Percentiles rank a stretch among this genome's conserved stretches.
Conservation (phyloP, 2,113 vertebrate species). For the Vulpes ferrilata region DNA sequence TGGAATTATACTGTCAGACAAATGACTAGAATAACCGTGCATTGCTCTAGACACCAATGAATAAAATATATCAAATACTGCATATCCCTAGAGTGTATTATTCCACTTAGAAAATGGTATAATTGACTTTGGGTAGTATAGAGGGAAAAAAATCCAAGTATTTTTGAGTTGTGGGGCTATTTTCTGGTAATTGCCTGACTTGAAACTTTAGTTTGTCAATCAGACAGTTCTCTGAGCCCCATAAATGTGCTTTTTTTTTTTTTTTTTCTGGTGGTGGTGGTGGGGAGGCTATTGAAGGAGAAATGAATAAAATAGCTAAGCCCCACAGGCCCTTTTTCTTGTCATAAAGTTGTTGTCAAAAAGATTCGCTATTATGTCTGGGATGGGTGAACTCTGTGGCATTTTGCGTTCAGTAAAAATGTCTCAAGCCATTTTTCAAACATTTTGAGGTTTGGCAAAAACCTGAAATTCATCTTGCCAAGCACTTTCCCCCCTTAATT, state of each 20-base stretch:
- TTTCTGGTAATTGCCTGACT: slow-evolving; percentile 78
- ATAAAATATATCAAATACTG: slow-evolving; percentile 62
- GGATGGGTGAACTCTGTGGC: slow-evolving; percentile 68
- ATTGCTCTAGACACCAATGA: slow-evolving; percentile 66
- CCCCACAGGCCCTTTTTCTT: slow-evolving; percentile 63
- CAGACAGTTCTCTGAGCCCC: slow-evolving; percentile 56
- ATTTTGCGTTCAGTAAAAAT: slow-evolving; percentile 76
- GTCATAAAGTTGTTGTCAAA: slow-evolving; percentile 76
- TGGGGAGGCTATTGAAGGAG: not conserved
- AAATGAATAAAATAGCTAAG: slow-evolving; percentile 53
- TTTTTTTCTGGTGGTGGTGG: not conserved
- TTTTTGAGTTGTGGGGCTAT: slow-evolving; percentile 71
- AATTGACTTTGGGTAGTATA: slow-evolving; percentile 64
- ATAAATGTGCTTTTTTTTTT: not conserved
- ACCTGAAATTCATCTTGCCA: slow-evolving; percentile 80
- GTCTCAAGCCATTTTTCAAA: slow-evolving; percentile 81
- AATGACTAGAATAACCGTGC: slow-evolving; percentile 50
- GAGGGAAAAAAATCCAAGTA: not conserved
- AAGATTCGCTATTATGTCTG: slow-evolving; percentile 78
- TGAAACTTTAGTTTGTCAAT: slow-evolving; percentile 76
- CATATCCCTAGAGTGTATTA: slow-evolving; percentile 67
- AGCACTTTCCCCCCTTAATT: slow-evolving; percentile 78
- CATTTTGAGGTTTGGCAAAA: slow-evolving; percentile 83
- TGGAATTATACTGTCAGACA: slow-evolving; percentile 60
- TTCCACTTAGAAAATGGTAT: slow-evolving; percentile 75